Conservation (phyloP, 2,797 vertebrate genomes). For the Catamblyrhynchus diadema region DNA sequence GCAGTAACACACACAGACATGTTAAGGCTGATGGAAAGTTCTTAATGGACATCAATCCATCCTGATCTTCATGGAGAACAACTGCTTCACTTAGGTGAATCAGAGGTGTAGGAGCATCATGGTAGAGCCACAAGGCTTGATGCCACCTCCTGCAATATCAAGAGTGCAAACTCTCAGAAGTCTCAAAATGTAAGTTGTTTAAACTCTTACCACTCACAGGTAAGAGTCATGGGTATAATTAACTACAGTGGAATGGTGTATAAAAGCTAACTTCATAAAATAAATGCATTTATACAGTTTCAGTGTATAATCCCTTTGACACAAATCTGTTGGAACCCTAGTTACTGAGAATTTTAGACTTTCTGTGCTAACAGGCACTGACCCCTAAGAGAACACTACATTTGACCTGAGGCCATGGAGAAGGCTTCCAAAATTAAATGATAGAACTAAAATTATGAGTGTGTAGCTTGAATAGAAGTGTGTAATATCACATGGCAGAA, state of each 20-base stretch:
- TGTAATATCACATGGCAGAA: background rate
- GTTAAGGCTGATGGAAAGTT: background rate
- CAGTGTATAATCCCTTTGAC: background rate
- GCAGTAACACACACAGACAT: accelerated
- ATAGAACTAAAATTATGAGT: background rate
- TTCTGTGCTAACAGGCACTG: background rate
- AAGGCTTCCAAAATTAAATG: background rate
- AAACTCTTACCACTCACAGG: background rate
- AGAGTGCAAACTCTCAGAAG: background rate
- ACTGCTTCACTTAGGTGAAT: background rate
- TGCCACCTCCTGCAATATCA: background rate
- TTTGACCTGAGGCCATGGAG: background rate
- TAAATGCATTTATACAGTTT: accelerated
- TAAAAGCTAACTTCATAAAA: background rate
- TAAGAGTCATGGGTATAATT: background rate
- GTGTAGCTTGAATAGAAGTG: background rate
- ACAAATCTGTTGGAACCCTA: background rate
- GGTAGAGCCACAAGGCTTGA: background rate
- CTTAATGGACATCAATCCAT: background rate
- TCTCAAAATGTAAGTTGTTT: background rate
- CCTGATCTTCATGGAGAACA: background rate
- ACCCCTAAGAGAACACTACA: background rate
- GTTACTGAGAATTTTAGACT: background rate
- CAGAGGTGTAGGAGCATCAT: background rate
- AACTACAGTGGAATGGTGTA: background rate